A percentile compares a stretch with the other conserved stretches of the same genome.
These are phyloP conservation scores for Thereva nobilitata DNA, from an alignment of 2,888 invertebrate genomes.

Conservation along the genomic window DNA sequence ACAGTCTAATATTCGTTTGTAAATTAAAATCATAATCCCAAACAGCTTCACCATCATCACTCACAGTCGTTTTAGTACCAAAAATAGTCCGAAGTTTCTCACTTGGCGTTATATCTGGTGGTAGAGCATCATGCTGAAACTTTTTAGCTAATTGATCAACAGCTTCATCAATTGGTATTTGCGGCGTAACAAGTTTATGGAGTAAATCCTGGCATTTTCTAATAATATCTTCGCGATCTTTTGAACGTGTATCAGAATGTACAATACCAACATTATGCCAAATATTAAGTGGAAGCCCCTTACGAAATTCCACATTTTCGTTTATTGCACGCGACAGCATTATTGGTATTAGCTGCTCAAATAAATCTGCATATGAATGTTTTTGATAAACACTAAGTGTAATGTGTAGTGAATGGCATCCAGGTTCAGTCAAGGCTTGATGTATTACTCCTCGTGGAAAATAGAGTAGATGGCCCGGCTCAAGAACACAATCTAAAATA, in stretches of 20 bases:
- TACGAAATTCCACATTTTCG: slow-evolving; percentile 71
- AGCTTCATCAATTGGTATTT: slow-evolving; percentile 72
- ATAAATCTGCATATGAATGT: slow-evolving; percentile 86
- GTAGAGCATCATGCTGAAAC: slow-evolving; percentile 84
- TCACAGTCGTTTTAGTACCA: slow-evolving; percentile 72
- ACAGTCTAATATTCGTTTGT: slow-evolving; percentile 64
- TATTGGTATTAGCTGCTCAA: slow-evolving; percentile 77
- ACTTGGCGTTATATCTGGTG: slow-evolving; percentile 71
- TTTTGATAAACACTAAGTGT: slow-evolving; percentile 92
- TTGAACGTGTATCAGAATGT: slow-evolving; percentile 61
- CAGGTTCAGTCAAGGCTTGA: slow-evolving; percentile 78
- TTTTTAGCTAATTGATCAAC: slow-evolving; percentile 85
- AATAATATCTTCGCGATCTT: slow-evolving; percentile 61
- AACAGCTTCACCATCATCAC: slow-evolving; percentile 60
- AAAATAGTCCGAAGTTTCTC: slow-evolving; percentile 74
- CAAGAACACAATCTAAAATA: slow-evolving; percentile 75
- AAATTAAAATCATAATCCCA: slow-evolving; percentile 53
- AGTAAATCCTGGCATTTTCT: slow-evolving; percentile 63
- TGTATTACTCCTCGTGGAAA: slow-evolving; percentile 90
- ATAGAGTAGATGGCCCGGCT: slow-evolving; percentile 90
- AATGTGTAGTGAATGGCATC: slow-evolving; percentile 88
- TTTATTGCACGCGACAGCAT: slow-evolving; percentile 75
- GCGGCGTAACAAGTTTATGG: slow-evolving; percentile 62
- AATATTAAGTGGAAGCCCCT: slow-evolving; percentile 80
- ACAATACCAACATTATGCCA: slow-evolving; percentile 75